Base-by-base conservation (phyloP, 2,113 vertebrate species). In the Epinephelus lanceolatus region DNA sequence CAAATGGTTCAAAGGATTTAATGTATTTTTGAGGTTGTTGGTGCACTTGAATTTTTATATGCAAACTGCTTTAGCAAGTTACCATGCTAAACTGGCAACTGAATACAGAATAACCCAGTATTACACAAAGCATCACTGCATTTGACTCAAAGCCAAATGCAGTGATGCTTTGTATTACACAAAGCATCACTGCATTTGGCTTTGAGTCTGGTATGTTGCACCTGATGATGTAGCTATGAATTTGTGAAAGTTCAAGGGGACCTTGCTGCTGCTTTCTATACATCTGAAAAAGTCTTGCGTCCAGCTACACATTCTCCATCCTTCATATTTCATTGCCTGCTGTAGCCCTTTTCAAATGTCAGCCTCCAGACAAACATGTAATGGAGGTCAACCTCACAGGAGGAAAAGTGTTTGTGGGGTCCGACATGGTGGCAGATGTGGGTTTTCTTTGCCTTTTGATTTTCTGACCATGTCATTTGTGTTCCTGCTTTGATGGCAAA, bases 311-410 rank as follows among this genome's bases (percentile, higher is more conserved):
- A 0, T 74, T 76, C 63, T 66, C 40, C 45, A 11, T 71, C 55
- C 80, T 84, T 89, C 81, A 88, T 86, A 84, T 85, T 89, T 90
- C 80, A 86, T 77, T 71, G 37, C 66, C 71, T 11, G 77, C 75
- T 14, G 61, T 33, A 78, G 71, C 74, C 53, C 42, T 90, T 92
- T 83, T 71, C 30, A 95, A 95, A 95, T 94, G 93, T 90, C 94
- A 94, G 47, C 30, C 71, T 70, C 27, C 65, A 75, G 84, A 90
- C 77, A 75, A 80, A 89, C 80, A 78, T 85, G 90, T 92, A 92
- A 93, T 92, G 57, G 89, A 90, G 91, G 93, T 92, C 92, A 78
- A 81, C 55, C 76, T 76, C 53, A 47, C 72, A 60, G 57, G 62
- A 82, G 55, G 63, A n/a, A 47, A 69, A 55, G 55, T 82, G 84